Evolutionary conservation across 2,797 vertebrate genomes (phyloP), one percentile per base, ranked within the genome.

Genomic region (Limnodromus scolopaceus): DNA sequence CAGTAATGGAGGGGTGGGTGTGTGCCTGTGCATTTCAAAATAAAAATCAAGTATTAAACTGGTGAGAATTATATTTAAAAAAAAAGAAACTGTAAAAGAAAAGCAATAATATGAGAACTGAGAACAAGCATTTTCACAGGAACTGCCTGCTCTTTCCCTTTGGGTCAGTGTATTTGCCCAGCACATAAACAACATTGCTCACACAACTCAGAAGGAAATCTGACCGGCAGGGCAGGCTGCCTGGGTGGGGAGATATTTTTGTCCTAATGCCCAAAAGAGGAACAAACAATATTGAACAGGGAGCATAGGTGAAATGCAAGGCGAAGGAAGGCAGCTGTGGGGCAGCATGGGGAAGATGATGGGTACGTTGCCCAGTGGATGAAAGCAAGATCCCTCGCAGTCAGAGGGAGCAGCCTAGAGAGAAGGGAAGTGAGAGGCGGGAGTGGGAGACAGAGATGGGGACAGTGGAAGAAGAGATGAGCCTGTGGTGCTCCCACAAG

Each of bases 191-290:
- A 89, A 34, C 51, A 5, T 70, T 27, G 39, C 95, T 96, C 83
- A 84, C 54, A 63, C 72, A 69, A 12, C 76, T 78, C 72, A 65
- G 1, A 3, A 54, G 87, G 84, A 95, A 89, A 92, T 64, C 91
- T 93, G 84, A 82, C 60, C 10, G 0, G 75, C 89, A 87, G 71
- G 1, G 0, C 36, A 60, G 28, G 49, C 87, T 95, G 76, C 72
- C 76, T 81, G 79, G 49, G 24, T 75, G 63, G 76, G 60, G 64
- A 89, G 71, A 72, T 92, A 92, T 84, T 95, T 93, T 84, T 78
- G 46, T 96, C 89, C 80, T 70, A 72, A 72, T 39, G 79, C 43
- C 65, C 63, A 16, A 72, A 89, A 93, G 89, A 91, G 72, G 74
- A 95, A 70, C 76, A 82, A 91, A 90, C 58, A 82, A 45, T 41